Evolutionary conservation across 2,113 vertebrate species (phyloP).

Genomic region (Polyodon spathula): DNA sequence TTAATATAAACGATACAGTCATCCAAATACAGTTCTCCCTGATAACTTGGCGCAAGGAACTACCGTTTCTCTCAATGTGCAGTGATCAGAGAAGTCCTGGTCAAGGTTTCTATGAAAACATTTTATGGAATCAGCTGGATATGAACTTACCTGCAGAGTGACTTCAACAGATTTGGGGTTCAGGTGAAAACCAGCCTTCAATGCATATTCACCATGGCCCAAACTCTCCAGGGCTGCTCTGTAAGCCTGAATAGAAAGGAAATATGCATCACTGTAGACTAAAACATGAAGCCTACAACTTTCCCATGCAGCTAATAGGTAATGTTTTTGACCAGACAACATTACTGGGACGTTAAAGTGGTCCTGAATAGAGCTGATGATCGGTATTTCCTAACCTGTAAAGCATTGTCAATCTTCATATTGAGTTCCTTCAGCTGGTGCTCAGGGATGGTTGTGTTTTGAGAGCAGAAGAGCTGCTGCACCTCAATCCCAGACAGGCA

Average conservation of each 20-base stretch:
- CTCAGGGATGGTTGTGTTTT: constrained; percentile 84
- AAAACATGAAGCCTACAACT: background rate
- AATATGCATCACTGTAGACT: background rate
- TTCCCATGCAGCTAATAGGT: background rate
- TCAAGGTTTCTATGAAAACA: too few relatives aligned
- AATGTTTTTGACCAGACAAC: background rate
- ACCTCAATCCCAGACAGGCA: constrained; percentile 92
- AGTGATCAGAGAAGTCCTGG: too few relatives aligned
- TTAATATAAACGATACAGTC: too few relatives aligned
- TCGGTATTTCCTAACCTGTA: constrained; percentile 65
- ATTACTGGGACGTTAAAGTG: too few relatives aligned
- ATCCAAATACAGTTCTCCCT: too few relatives aligned
- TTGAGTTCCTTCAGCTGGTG: constrained; percentile 95
- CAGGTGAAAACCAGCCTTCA: constrained; percentile 93
- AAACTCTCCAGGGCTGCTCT: constrained; percentile 86
- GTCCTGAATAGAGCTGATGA: background rate
- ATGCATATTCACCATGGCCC: constrained; percentile 92
- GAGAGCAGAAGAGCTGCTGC: constrained; percentile 95
- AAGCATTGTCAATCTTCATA: constrained; percentile 85
- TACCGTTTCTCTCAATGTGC: too few relatives aligned
- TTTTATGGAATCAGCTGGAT: background rate
- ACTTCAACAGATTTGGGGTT: constrained; percentile 91
- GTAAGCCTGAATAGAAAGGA: constrained; percentile 65
- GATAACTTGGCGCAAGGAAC: too few relatives aligned
- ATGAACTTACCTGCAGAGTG: constrained; percentile 74